Conservation (phyloP, 2,797 vertebrate genomes). For the Gila robusta region DNA sequence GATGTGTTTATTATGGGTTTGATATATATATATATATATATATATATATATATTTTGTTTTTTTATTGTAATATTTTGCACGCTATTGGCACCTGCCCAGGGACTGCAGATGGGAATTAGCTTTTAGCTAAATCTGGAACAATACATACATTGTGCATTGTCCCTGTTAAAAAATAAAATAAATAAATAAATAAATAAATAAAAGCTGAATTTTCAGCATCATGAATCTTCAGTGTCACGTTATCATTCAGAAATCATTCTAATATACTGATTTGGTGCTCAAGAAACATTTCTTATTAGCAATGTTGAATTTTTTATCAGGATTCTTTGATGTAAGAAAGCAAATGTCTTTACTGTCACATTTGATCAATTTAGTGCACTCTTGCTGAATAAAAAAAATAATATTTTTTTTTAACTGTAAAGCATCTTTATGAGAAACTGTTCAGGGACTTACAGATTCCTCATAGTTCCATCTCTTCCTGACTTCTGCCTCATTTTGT, state of each 20-base stretch:
- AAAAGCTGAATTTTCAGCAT: neutral
- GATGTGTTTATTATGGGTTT: no score
- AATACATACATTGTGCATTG: no score
- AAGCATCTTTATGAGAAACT: neutral
- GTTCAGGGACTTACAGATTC: slow-evolving; percentile 76
- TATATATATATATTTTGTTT: no score
- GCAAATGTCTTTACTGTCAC: neutral
- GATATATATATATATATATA: no score
- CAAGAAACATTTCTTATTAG: neutral
- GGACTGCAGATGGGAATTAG: no score
- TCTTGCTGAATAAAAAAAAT: neutral
- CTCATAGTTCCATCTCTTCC: slow-evolving; percentile 85
- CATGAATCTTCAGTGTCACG: neutral
- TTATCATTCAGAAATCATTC: neutral
- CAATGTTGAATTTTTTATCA: neutral
- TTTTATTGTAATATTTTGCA: no score
- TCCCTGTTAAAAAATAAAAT: no score
- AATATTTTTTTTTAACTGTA: neutral
- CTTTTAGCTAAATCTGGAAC: no score
- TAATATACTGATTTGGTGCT: neutral
- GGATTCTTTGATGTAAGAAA: neutral
- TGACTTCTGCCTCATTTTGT: slow-evolving; percentile 83
- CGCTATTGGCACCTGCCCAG: no score
- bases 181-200: no score
- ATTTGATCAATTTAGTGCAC: no score